Evolutionary conservation across 2,113 vertebrate species (phyloP).

Genomic region (human): DNA sequence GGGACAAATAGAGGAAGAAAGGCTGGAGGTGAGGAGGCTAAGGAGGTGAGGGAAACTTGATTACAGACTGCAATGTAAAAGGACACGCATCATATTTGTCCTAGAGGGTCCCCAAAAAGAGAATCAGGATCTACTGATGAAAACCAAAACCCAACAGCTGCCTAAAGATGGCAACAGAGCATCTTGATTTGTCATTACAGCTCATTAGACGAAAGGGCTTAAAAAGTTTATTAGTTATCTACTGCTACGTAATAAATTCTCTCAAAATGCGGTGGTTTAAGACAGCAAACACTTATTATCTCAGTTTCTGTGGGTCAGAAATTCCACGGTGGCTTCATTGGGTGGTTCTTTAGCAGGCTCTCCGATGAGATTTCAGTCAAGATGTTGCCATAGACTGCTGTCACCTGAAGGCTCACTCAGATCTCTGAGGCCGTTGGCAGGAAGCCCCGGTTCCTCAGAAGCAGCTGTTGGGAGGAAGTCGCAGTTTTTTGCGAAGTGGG

Average conservation of each 20-base stretch:
- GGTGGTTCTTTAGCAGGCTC: not conserved
- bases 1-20: not conserved
- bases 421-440: not conserved
- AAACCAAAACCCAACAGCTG: not conserved
- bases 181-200: not conserved
- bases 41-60: not conserved
- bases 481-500: not conserved
- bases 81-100: not conserved
- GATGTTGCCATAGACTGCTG: not conserved
- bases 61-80: not conserved
- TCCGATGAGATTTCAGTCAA: not conserved
- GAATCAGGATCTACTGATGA: not conserved
- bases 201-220: not conserved
- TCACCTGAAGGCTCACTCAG: not conserved
- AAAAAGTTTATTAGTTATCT: constrained; percentile 15
- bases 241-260: not conserved
- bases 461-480: not conserved
- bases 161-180: not conserved
- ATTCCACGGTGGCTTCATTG: not conserved
- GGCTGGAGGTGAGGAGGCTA: not conserved
- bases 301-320: not conserved
- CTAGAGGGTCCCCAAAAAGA: not conserved
- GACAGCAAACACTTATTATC: not conserved
- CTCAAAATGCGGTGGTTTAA: not conserved
- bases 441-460: not conserved